A percentile compares a stretch with the other conserved stretches of the same genome.
Conservation (phyloP, 2,888 invertebrate genomes). For the Lutraria lutraria region DNA sequence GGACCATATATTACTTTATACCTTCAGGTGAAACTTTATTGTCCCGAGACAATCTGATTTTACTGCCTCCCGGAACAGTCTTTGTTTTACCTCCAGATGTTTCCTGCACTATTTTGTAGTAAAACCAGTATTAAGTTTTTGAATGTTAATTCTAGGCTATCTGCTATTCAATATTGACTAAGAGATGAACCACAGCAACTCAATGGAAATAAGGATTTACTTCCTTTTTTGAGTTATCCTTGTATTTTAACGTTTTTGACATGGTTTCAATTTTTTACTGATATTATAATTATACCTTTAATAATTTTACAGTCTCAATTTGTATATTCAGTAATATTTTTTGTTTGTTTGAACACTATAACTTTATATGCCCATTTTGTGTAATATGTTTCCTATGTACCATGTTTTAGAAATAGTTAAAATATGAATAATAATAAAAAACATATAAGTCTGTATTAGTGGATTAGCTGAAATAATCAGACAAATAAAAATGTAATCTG, state of each 20-base stretch:
- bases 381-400: no score
- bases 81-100: not conserved
- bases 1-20: conserved; percentile 14
- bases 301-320: no score
- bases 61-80: conserved; percentile 12
- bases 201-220: not conserved
- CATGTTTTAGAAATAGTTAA: no score
- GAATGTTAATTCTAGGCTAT: not conserved
- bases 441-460: not conserved
- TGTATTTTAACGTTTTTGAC: no score
- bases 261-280: no score
- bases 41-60: conserved; percentile 44
- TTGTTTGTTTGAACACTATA: no score
- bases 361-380: no score
- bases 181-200: not conserved
- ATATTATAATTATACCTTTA: no score
- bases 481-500: no score
- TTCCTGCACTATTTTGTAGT: not conserved
- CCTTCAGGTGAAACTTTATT: conserved; percentile 63
- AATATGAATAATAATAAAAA: not conserved
- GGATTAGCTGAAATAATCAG: not conserved
- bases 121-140: not conserved
- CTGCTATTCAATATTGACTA: not conserved
- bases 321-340: no score
- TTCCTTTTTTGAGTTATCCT: no score